Evolutionary conservation across 2,797 vertebrate species (phyloP), one percentile per base, ranked within the genome.

Genomic region (Sorex maritimensis): DNA sequence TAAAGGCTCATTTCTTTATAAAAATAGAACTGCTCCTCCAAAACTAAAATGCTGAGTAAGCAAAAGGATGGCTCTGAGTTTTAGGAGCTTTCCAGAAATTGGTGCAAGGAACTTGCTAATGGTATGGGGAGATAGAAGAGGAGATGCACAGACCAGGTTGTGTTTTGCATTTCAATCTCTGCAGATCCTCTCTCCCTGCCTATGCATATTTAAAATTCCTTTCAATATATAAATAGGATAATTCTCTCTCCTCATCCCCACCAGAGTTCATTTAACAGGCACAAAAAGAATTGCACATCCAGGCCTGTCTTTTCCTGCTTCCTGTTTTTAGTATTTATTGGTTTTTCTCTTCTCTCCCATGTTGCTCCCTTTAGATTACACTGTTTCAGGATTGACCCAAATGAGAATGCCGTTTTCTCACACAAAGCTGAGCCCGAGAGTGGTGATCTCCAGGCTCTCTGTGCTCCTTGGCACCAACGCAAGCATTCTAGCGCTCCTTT

Each of bases 141-240:
- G 86, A 88, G 8, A 1, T 69, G 94, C 28, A 78, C 84, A 91
- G 87, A 63, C 96, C 97, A 91, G 15, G 12, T 65, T 95, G 86
- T 77, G 88, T 90, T 95, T 97, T 96, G 91, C 91, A 97, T 94
- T 73, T 94, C 94, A 81, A 63, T 87, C 90, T 97, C 96, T 93
- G 81, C 44, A 83, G 94, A 81, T 96, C 91, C 96, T 97, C 81
- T 91, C 87, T 86, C 93, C n/a, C 87, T 95, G 84, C 83, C 95
- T 97, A 96, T 97, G 88, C 4, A 34, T 96, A 96, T 95, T 98
- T 97, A 97, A 97, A 97, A 97, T 96, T 96, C n/a, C 81, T 97
- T 97, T 97, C 93, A 94, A 92, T 97, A 95, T 94, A 95, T 96
- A 91, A 79, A 89, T 97, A 96, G 95, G 81, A 94, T 96, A 41